Base-by-base conservation (phyloP, 2,888 invertebrate genomes). In the Carterocephalus palaemon region DNA sequence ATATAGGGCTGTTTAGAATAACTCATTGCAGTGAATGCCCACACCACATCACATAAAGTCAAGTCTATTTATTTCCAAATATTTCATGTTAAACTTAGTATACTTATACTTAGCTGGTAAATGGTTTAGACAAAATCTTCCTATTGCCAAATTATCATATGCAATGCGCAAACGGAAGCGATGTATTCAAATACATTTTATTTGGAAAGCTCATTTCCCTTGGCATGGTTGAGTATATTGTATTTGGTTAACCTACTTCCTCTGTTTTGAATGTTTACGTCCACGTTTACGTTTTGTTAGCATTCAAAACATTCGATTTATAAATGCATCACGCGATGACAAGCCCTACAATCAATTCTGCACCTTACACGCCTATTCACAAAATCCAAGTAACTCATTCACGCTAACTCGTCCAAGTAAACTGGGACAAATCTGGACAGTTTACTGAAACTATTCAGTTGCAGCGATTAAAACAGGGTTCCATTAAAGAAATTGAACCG, bases 181-280 rank as follows among this genome's bases (percentile, higher is more conserved):
- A n/a, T n/a, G n/a, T n/a, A n/a, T 24, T 33, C 33, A 33, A 7
- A 26, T 20, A 10, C 26, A 29, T 67, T 70, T 64, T 71, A 74
- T 75, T 75, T 68, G 65, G 65, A 69, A 73, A 75, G 64, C 74
- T 72, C 56, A 72, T 57, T 76, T 79, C 69, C 67, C 70, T 63
- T 60, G 57, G 13, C 10, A 9, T 10, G 57, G 51, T 47, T 54
- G 58, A 59, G 59, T 56, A 51, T 55, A 60, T 56, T 51, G 57
- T 59, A 60, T 62, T 62, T 57, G 53, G 58, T 57, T 63, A 62
- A 59, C 60, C 62, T 56, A 59, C 56, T 60, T 65, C 60, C 60
- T 62, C 46, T 46, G 57, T 54, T 53, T 72, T 73, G 78, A 76
- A 81, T 79, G 81, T 81, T 82, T 81, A 72, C 67, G 67, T 65